Percentiles rank a stretch among this genome's conserved stretches.
phyloP scores from a whole-genome alignment of 2,888 invertebrate genomes.

The Anticlea derivata region DNA sequence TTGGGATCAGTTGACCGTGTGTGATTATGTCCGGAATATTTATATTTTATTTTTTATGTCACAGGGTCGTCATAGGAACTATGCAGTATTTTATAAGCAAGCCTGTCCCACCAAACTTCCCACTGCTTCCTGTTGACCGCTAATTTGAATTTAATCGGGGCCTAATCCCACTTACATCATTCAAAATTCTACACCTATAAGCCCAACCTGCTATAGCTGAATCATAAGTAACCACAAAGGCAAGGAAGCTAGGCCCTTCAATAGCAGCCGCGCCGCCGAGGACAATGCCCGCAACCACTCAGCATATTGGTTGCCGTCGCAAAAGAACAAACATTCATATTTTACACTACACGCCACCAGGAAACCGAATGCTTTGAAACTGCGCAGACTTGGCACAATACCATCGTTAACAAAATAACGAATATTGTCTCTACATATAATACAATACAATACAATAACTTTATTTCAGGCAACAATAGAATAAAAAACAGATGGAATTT shows the following conservation, averaged over 20 bases:
- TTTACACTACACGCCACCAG: conserved; percentile 14
- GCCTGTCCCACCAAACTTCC: neutral
- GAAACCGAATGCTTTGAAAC: conserved; percentile 19
- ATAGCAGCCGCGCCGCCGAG: conserved; percentile 5
- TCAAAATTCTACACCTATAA: no score
- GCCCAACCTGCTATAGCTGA: neutral
- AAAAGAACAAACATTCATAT: conserved; percentile 51
- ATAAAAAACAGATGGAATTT: no score
- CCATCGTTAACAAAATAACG: no score
- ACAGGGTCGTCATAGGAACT: neutral
- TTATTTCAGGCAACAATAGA: no score
- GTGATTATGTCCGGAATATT: no score
- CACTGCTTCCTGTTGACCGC: neutral
- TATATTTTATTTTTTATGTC: neutral
- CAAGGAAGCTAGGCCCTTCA: conserved; percentile 13
- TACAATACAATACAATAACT: no score
- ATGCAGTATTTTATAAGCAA: neutral
- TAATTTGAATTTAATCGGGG: no score
- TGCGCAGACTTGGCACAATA: conserved; percentile 6
- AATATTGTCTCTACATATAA: no score
- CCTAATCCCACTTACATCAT: no score
- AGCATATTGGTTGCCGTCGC: conserved; percentile 58
- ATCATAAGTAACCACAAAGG: conserved; percentile 4
- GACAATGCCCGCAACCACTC: conserved; percentile 56
- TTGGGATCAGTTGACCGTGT: no score